Evolutionary conservation across 1,140 invertebrate genomes (phyloP), one percentile per base, ranked within the genome.

Genomic region (Vollenhovia emeryi): DNA sequence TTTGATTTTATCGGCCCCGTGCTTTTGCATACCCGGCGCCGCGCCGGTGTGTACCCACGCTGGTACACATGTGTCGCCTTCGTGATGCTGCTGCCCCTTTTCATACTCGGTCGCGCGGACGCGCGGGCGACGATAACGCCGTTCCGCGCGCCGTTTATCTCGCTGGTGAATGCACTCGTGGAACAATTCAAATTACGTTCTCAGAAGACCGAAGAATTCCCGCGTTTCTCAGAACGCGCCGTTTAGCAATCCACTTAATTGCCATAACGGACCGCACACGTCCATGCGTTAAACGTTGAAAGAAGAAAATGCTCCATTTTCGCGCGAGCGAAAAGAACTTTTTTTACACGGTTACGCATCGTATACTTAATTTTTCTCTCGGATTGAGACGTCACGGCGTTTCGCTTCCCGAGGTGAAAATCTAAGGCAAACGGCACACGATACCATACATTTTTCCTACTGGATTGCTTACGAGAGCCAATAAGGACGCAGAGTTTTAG

Each of bases 51-150:
- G 84, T 89, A 89, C 91, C 71, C 75, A 75, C 57, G 85, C 43
- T 85, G 90, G 87, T 92, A 91, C 90, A 91, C 90, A 91, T 91
- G 88, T 91, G 91, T 91, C 91, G 89, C 91, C 88, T 90, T 71
- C 78, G 76, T 18, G 75, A 80, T 78, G 84, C 62, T 86, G 75
- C 68, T n/a, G n/a, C n/a, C n/a, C n/a, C 73, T 64, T 85, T 78
- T 86, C 83, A 73, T 57, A 74, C 27, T 21, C 9, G 27, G 40
- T 71, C 64, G 52, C 40, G 52, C 55, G 78, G 50, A 80, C 48
- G 45, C 40, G 57, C 52, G 30, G 69, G 80, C 71, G 80, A 76
- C 73, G 73, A 84, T 84, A 84, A 84, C 64, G 52, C 76, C 52
- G 66, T 33, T 50, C 48, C 64, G 78, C 50, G 52, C 24, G 24